Evolutionary conservation across 2,888 invertebrate species (phyloP).

Genomic region (Euphydryas editha): DNA sequence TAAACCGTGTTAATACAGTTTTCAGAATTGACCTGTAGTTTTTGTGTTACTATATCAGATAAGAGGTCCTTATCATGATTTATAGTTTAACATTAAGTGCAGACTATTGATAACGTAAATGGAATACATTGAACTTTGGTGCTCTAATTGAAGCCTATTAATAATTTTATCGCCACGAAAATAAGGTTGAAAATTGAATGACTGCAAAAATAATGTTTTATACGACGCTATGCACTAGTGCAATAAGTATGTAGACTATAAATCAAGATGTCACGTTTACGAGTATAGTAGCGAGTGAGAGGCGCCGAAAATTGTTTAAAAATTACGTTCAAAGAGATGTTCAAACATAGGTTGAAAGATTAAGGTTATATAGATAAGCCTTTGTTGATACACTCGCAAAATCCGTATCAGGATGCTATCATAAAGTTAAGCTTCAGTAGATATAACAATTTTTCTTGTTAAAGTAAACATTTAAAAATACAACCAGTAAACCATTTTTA

Average conservation of each 20-base stretch:
- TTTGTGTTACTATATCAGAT: slow-evolving; percentile 5
- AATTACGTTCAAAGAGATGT: slow-evolving; percentile 20
- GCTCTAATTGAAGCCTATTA: not conserved
- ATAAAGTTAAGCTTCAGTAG: not conserved
- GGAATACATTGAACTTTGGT: not conserved
- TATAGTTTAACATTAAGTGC: slow-evolving; percentile 1
- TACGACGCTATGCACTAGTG: slow-evolving; percentile 22
- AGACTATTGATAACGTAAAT: slow-evolving; percentile 5
- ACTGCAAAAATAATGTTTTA: not conserved
- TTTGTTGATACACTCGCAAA: not conserved
- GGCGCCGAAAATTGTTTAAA: slow-evolving; percentile 40
- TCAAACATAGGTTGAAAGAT: slow-evolving; percentile 25
- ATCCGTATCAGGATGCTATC: not conserved
- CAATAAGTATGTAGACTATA: slow-evolving; percentile 31
- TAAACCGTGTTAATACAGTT: not conserved
- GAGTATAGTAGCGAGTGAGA: slow-evolving; percentile 27
- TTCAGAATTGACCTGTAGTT: not conserved
- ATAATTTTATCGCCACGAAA: not conserved
- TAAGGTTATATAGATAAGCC: slow-evolving; percentile 13
- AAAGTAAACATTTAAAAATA: too few species aligned
- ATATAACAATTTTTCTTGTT: not conserved
- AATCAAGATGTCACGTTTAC: slow-evolving; percentile 43
- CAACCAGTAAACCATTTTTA: too few species aligned
- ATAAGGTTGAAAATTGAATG: slow-evolving; percentile 3
- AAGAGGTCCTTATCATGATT: slow-evolving; percentile 4